Percentiles rank a stretch among this genome's conserved stretches.
phyloP scores from a whole-genome alignment of 1,140 invertebrate species.

The Rhopalosiphum maidis region DNA sequence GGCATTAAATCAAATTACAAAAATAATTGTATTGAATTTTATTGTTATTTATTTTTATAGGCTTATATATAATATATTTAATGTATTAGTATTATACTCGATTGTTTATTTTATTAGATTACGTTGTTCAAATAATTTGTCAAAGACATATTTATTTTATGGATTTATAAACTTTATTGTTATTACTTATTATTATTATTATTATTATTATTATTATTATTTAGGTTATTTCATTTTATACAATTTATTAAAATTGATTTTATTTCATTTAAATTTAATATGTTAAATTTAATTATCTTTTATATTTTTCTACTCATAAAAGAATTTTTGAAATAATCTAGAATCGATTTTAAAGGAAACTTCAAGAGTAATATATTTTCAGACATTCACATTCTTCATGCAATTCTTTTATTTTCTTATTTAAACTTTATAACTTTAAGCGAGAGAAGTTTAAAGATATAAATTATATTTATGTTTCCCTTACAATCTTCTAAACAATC shows the following conservation, averaged over 20 bases:
- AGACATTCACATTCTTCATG: conserved; percentile 16
- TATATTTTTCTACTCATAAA: conserved; percentile 3
- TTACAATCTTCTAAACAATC: conserved; percentile 52
- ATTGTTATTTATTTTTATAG: not conserved
- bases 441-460: conserved; percentile 44
- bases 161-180: not conserved
- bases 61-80: not conserved
- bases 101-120: not conserved
- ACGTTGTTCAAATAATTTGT: not conserved
- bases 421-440: conserved; percentile 51
- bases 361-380: conserved; percentile 30
- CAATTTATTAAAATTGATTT: not conserved
- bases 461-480: conserved; percentile 49
- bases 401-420: conserved; percentile 54
- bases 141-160: not conserved
- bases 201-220: conserved; percentile 12
- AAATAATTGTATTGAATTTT: not conserved
- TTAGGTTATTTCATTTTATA: not conserved
- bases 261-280: not conserved
- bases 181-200: not conserved
- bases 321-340: not conserved
- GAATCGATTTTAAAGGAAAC: conserved; percentile 28
- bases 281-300: not conserved
- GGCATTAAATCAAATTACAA: not conserved
- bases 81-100: not conserved